These are phyloP conservation scores for Nymphalis c-album DNA, from an alignment of 2,888 invertebrate species.

Conservation along the genomic window DNA sequence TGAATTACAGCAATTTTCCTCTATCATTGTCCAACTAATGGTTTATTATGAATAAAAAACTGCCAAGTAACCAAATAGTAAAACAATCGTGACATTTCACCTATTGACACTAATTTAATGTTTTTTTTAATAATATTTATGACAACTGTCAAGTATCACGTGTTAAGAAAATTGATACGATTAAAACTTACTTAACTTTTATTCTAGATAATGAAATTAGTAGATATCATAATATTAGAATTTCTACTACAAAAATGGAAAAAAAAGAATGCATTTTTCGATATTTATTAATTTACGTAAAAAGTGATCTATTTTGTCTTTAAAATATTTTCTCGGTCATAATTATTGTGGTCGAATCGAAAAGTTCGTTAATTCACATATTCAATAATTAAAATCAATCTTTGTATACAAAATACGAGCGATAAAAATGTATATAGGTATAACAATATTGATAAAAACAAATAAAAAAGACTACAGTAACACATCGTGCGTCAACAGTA, in stretches of 20 bases:
- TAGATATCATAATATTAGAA: too few species aligned
- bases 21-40: constrained; percentile 18
- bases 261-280: too few species aligned
- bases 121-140: constrained; percentile 9
- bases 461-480: background rate
- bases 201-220: too few species aligned
- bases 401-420: background rate
- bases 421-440: background rate
- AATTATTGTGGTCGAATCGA: background rate
- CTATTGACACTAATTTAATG: constrained; percentile 12
- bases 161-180: background rate
- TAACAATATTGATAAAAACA: constrained; percentile 6
- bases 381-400: background rate
- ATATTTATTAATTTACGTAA: too few species aligned
- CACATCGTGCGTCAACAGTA: constrained; percentile 32
- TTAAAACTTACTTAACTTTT: too few species aligned
- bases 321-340: background rate
- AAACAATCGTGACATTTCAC: constrained; percentile 12
- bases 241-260: too few species aligned
- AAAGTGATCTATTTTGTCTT: too few species aligned
- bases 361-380: background rate
- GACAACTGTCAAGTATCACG: background rate
- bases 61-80: constrained; percentile 5
- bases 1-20: constrained; percentile 31
- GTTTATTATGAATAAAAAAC: constrained; percentile 17